A percentile compares a stretch with the other conserved stretches of the same genome.
Conservation (phyloP, 2,113 vertebrate genomes). For the Lamprotornis superbus region DNA sequence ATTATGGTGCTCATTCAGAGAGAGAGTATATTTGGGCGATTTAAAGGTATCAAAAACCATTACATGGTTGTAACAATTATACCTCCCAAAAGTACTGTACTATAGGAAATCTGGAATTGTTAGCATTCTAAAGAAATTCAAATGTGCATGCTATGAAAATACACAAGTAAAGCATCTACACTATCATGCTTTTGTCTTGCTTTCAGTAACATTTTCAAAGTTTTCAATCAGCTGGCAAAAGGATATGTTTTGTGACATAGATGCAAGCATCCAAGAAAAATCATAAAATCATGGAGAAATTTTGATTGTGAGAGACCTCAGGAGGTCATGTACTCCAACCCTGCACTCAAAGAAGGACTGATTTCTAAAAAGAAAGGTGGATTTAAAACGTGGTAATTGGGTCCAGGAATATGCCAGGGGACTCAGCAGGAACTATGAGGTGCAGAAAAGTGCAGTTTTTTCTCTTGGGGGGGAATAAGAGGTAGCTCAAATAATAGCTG, state of each 20-base stretch:
- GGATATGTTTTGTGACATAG: not conserved
- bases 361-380: not conserved
- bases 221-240: not conserved
- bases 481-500: not conserved
- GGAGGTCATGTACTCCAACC: not conserved
- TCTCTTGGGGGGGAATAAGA: not conserved
- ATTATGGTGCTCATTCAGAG: not conserved
- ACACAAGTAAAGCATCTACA: not conserved
- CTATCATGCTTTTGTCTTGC: not conserved
- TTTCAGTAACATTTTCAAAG: not conserved
- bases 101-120: not conserved
- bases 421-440: not conserved
- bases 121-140: not conserved
- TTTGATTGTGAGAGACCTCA: not conserved
- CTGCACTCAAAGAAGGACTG: not conserved
- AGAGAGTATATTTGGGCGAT: not conserved
- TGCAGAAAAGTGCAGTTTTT: not conserved
- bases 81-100: rapidly evolving
- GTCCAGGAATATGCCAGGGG: not conserved
- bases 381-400: not conserved
- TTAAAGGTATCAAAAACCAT: not conserved
- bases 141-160: not conserved
- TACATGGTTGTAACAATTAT: not conserved
- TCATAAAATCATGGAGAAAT: not conserved
- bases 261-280: not conserved